Conservation (phyloP, 2,797 vertebrate genomes). For the Helicolenus hilgendorfi region DNA sequence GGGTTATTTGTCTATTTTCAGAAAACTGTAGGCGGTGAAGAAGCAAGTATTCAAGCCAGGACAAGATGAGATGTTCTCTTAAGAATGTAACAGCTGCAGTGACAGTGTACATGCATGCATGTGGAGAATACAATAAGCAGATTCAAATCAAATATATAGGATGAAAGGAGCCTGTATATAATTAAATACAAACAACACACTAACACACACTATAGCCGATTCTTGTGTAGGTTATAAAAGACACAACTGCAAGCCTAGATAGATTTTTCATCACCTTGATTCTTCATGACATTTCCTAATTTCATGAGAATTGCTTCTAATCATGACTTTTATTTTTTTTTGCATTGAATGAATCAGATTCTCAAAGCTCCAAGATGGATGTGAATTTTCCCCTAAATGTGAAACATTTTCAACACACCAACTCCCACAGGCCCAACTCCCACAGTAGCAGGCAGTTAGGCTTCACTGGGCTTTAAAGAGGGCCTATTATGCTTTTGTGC, state of each 20-base stretch:
- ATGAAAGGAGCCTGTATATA: not conserved
- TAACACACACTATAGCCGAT: not conserved
- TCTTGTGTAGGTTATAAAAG: not conserved
- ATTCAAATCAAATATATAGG: not conserved
- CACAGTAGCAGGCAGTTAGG: not conserved
- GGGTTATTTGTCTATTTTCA: conserved; percentile 84
- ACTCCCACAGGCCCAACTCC: not conserved
- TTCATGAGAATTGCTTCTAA: not conserved
- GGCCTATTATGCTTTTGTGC: too few relatives aligned
- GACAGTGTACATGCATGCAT: conserved; percentile 11
- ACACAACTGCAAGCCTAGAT: not conserved
- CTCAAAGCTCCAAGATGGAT: not conserved
- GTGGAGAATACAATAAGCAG: not conserved
- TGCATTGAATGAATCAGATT: not conserved
- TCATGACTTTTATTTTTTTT: not conserved
- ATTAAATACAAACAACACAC: not conserved
- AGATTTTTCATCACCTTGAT: not conserved
- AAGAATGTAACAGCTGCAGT: conserved; percentile 67
- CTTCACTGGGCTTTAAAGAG: not conserved
- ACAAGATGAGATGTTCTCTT: conserved; percentile 72
- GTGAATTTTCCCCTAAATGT: not conserved
- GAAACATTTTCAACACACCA: not conserved
- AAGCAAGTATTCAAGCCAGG: conserved; percentile 71
- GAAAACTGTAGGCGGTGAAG: conserved; percentile 79
- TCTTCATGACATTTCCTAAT: not conserved